Base-by-base conservation (phyloP, 2,888 invertebrate species). In the Tetranychus piercei region DNA sequence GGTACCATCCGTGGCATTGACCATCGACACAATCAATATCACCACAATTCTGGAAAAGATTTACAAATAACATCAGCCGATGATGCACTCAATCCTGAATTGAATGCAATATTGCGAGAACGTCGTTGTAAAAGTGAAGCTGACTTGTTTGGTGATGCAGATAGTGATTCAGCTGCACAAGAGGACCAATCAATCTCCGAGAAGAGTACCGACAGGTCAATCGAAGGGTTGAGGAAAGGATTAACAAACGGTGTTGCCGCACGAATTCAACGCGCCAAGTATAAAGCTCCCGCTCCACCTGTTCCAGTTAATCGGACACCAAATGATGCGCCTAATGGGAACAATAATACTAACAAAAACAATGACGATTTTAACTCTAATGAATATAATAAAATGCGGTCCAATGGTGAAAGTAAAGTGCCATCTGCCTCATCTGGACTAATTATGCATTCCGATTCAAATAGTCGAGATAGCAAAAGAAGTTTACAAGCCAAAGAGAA, bases 1-100 rank as follows among this genome's bases (percentile, higher is more conserved):
- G 76, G 76, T 7, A 76, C 76, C 8, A 76, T 76, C 18, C 72
- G 76, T 23, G 76, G 76, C 18, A 65, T 73, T 18, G 73, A 73
- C n/a, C 34, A 71, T 23, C 34, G 22, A 0, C 34, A 34, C 34
- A 34, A 34, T 34, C 34, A 34, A 15, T 11, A 11, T n/a, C 34
- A 34, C 0, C n/a, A 43, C n/a, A 43, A 20, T 44, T 20, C 43
- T n/a, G 44, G 43, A 3, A 45, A 45, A 44, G 44, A 72, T 18
- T n/a, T 44, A n/a, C 18, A 22, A 65, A 8, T 9, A 22, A 44
- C 44, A 22, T 18, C 45, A 20, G 43, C n/a, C n/a, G 43, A 34
- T 44, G 71, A 71, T 44, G 1, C 34, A 8, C 71, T 71, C 43
- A 73, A 73, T 34, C 73, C 73, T 11, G 75, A 75, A 44, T 67